Evolutionary conservation across 1,140 invertebrate species (phyloP), one percentile per base, ranked within the genome.

Genomic region (Orchestia grillus): DNA sequence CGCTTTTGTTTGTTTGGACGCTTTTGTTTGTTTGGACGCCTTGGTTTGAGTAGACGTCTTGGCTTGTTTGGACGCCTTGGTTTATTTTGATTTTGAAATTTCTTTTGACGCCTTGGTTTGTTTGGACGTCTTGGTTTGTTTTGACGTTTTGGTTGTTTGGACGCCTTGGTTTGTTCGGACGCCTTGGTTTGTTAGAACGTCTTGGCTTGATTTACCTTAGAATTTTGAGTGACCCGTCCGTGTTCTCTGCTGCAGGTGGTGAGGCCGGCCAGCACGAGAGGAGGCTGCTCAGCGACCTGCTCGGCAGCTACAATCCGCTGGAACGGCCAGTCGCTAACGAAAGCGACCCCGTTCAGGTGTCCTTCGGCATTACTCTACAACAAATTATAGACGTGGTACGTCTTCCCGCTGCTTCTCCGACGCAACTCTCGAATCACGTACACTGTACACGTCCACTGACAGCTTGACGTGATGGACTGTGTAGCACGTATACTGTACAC

Each of bases 371-470:
- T 97, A 99, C 99, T 97, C 98, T 99, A 97, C 99, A 99, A 98
- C 99, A 99, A 98, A 99, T 99, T 97, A 99, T 99, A 97, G 99
- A 99, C 98, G 99, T 99, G 98, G 99, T 99, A 98, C 98, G 98
- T 98, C 88, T 96, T 96, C 96, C 96, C 96, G 95, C 96, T 96
- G 96, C 96, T 96, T 41, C 47, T 94, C 44, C 88, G 41, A 90
- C 92, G 36, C 92, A 94, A 47, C 43, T 94, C 44, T 94, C 15
- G 92, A 94, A 11, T 77, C 62, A 77, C 62, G 28, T 1, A 77
- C 62, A 77, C 62, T 77, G n/a, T 77, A 77, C 62, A 77, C 62
- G 11, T 77, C 3, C 62, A 36, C 62, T 77, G 62, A 36, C 36
- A 19, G 62, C 62, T 19, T 28, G 15, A 77, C 62, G 62, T 77